A percentile compares a stretch with the other conserved stretches of the same genome.
phyloP scores from a whole-genome alignment of 2,113 vertebrate species.

The Zosterops pallidus region DNA sequence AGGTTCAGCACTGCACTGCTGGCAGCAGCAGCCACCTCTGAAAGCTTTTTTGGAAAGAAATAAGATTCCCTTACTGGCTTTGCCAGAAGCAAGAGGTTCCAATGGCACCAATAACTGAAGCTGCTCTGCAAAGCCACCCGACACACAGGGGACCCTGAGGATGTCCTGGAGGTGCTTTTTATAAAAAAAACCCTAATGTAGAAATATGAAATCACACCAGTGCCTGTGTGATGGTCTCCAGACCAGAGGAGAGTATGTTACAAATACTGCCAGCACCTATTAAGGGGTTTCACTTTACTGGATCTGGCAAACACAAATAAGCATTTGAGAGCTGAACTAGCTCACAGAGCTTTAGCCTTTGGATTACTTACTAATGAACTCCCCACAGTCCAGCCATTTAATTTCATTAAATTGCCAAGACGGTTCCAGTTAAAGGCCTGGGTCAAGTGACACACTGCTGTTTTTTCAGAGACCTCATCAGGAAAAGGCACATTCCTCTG shows the following conservation, averaged over 20 bases:
- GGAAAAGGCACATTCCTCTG: background rate
- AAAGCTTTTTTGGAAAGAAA: conserved; percentile 15
- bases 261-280: background rate
- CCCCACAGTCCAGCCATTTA: conserved; percentile 35
- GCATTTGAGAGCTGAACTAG: background rate
- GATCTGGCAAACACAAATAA: conserved; percentile 45
- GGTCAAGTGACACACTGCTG: conserved; percentile 4
- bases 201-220: background rate
- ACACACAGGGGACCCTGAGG: background rate
- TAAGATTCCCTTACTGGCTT: background rate
- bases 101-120: background rate
- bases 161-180: background rate
- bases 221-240: background rate
- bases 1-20: background rate
- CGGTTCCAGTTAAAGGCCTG: conserved; percentile 38
- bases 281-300: conserved; percentile 47
- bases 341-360: conserved; percentile 42
- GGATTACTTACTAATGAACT: conserved; percentile 62
- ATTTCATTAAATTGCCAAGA: conserved; percentile 51
- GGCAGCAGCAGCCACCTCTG: background rate
- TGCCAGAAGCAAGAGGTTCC: background rate
- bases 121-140: fast-evolving
- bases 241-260: background rate
- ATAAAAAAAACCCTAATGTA: background rate
- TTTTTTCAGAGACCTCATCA: background rate